Evolutionary conservation across 2,113 vertebrate genomes (phyloP).

Genomic region (Apaloderma vittatum): DNA sequence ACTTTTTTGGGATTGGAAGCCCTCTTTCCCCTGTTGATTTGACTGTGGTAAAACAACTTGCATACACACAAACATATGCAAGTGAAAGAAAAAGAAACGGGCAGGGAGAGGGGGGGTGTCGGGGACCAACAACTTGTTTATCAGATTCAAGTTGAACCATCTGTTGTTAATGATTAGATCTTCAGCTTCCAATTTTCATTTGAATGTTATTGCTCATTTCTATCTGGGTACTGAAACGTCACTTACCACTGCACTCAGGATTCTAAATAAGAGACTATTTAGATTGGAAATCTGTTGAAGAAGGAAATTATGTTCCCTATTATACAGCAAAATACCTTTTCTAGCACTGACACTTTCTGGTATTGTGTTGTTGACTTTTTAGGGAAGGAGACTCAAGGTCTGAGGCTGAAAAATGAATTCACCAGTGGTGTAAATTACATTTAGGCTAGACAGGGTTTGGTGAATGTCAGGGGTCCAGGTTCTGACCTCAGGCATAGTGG

Average conservation of each 20-base stretch:
- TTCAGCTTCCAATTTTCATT: slow-evolving; percentile 83
- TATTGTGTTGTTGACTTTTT: neutral
- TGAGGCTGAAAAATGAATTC: slow-evolving; percentile 8
- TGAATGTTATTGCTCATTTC: slow-evolving; percentile 84
- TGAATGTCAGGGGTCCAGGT: neutral
- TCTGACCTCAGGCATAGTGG: neutral
- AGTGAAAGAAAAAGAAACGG: neutral
- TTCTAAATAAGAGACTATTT: slow-evolving; percentile 77
- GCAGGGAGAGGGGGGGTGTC: neutral
- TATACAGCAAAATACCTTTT: slow-evolving; percentile 51
- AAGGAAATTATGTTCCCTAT: slow-evolving; percentile 73
- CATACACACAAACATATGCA: neutral
- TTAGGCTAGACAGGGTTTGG: neutral
- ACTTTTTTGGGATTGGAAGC: slow-evolving; percentile 45
- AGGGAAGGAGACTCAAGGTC: slow-evolving; percentile 13
- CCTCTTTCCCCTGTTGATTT: neutral
- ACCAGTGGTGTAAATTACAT: neutral
- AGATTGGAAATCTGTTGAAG: slow-evolving; percentile 71
- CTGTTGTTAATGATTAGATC: slow-evolving; percentile 85
- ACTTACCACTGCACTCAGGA: slow-evolving; percentile 59
- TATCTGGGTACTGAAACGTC: slow-evolving; percentile 57
- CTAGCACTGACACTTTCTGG: slow-evolving; percentile 24
- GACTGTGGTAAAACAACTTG: slow-evolving; percentile 17
- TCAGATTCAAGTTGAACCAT: slow-evolving; percentile 79
- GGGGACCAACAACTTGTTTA: slow-evolving; percentile 77